Base-by-base conservation (phyloP, 2,797 vertebrate genomes). In the Parauchenoglanis ngamensis region DNA sequence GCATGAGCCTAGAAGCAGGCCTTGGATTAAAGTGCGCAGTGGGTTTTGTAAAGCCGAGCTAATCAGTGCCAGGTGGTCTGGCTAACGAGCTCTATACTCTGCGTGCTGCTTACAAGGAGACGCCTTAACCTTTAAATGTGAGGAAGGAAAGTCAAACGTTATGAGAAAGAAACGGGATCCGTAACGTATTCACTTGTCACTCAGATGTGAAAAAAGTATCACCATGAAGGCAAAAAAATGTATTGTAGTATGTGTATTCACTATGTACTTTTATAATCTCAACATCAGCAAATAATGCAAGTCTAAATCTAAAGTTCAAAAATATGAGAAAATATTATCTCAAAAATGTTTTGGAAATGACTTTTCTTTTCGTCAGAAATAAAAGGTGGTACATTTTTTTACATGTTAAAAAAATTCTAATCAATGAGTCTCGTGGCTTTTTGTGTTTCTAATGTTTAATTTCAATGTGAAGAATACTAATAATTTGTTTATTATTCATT, bases 401-500 rank as follows among this genome's bases (percentile, higher is more conserved):
- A 35, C 35, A 40, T 49, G 49, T 78, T 57, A 57, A 56, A 52
- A 59, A 23, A 23, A 12, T 59, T 79, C 10, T 2, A 25, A 59
- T 56, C 28, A 28, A 56, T 78, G 8, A 35, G 28, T 57, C 52
- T 57, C n/a, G 19, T 56, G 17, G 8, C 17, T 86, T 46, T 86
- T 73, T 85, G 85, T 72, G 79, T 89, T 92, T 93, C 89, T 49
- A 82, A 87, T 82, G 44, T 90, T 92, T 88, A 84, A 81, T 72
- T 89, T 83, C 54, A 68, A 82, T 90, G 57, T 89, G 76, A 87
- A 90, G 86, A 92, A 91, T 91, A 89, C 85, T 84, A 87, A 90
- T 91, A 84, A 90, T 88, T 88, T 88, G 86, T 83, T 84, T 84
- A 89, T 86, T 87, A 85, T 82, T 78, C 31, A 88, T 91, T 91